Evolutionary conservation across 1,140 invertebrate genomes (phyloP).

Genomic region (Chionoecetes opilio): DNA sequence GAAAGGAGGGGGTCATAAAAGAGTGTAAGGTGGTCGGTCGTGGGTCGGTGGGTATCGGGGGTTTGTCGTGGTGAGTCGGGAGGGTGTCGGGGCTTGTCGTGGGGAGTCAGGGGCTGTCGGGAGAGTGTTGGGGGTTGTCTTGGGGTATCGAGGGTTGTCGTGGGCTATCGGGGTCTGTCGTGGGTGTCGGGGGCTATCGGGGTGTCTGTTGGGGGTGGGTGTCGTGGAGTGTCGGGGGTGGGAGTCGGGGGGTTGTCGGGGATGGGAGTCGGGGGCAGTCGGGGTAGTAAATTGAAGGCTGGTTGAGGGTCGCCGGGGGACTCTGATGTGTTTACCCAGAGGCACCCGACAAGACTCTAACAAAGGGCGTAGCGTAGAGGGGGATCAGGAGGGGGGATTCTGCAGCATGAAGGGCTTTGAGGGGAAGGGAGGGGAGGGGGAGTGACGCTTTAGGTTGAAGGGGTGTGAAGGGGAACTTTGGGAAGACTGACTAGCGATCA

Average conservation of each 20-base stretch:
- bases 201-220: neutral
- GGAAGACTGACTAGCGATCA: too few species aligned
- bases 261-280: constrained; percentile 53
- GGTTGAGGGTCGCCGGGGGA: neutral
- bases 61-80: too few species aligned
- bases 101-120: too few species aligned
- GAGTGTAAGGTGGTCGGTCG: too few species aligned
- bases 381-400: constrained; percentile 55
- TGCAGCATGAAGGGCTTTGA: constrained; percentile 70
- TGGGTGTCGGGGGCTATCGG: neutral
- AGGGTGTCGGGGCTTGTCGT: too few species aligned
- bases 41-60: too few species aligned
- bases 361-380: constrained; percentile 63
- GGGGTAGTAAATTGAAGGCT: constrained; percentile 70
- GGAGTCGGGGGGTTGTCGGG: neutral
- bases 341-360: constrained; percentile 68
- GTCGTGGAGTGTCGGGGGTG: too few species aligned
- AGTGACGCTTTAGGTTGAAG: constrained; percentile 45
- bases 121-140: too few species aligned
- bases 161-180: too few species aligned
- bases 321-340: constrained; percentile 74
- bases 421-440: constrained; percentile 22
- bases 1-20: too few species aligned
- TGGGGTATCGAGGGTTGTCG: too few species aligned
- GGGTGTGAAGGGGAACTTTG: constrained; percentile 43